These are phyloP conservation scores for Jordanella pulchra DNA, from an alignment of 2,797 vertebrate species.

Conservation along the genomic window DNA sequence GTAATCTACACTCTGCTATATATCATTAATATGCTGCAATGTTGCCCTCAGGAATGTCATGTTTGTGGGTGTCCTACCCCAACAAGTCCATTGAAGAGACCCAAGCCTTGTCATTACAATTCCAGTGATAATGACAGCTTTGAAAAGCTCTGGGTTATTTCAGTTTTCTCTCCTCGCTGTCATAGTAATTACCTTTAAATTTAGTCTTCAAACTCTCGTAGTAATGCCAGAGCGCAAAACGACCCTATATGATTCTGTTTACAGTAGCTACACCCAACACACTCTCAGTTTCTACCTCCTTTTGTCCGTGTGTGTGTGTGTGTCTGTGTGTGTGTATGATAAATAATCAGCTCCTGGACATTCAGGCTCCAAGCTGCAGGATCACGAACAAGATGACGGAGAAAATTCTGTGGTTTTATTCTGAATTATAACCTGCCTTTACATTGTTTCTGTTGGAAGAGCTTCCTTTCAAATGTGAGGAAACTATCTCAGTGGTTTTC, in stretches of 20 bases:
- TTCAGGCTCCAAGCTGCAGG: conserved; percentile 55
- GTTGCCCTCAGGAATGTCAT: conserved; percentile 80
- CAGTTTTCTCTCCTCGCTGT: conserved; percentile 81
- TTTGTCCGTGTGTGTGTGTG: not conserved
- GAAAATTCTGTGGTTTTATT: conserved; percentile 61
- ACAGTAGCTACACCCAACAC: conserved; percentile 80
- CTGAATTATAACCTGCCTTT: conserved; percentile 71
- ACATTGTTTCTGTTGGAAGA: conserved; percentile 76
- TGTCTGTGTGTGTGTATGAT: conserved; percentile 27
- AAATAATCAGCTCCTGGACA: conserved; percentile 68
- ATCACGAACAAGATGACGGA: conserved; percentile 64
- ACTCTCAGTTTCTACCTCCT: conserved; percentile 65
- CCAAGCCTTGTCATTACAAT: conserved; percentile 86
- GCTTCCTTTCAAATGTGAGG: conserved; percentile 67
- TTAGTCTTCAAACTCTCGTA: conserved; percentile 81
- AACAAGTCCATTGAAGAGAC: conserved; percentile 80
- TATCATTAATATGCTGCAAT: conserved; percentile 83
- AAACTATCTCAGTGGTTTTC: conserved; percentile 75
- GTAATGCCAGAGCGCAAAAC: conserved; percentile 68
- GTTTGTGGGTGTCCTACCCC: conserved; percentile 86
- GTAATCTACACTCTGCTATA: conserved; percentile 76
- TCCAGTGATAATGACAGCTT: conserved; percentile 86
- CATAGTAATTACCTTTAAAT: conserved; percentile 89
- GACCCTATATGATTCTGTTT: conserved; percentile 75
- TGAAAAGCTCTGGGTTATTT: conserved; percentile 81